phyloP scores from a whole-genome alignment of 2,888 invertebrate genomes.

The Pollenia amentaria region DNA sequence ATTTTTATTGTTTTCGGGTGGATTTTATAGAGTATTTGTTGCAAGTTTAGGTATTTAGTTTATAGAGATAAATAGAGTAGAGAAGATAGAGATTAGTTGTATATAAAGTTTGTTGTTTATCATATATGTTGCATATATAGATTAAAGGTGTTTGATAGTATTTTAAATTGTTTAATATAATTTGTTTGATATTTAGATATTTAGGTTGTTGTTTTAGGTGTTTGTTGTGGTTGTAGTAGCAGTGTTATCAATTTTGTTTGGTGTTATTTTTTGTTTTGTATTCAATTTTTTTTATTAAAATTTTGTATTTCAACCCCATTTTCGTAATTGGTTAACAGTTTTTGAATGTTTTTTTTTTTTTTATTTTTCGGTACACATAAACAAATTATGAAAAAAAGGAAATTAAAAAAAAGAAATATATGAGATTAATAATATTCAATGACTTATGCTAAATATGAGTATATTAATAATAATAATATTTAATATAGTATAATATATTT shows the following conservation, averaged over 20 bases:
- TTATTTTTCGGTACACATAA: slow-evolving; percentile 81
- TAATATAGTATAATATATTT: slow-evolving; percentile 44
- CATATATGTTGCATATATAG: slow-evolving; percentile 48
- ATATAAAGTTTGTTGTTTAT: slow-evolving; percentile 22
- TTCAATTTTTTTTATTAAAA: slow-evolving; percentile 69
- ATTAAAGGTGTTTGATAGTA: slow-evolving; percentile 38
- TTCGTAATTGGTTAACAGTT: slow-evolving; percentile 82
- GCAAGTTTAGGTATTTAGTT: slow-evolving; percentile 26
- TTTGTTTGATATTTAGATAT: slow-evolving; percentile 10
- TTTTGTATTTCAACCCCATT: slow-evolving; percentile 82
- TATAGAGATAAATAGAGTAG: slow-evolving; percentile 10
- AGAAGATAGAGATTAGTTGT: slow-evolving; percentile 18
- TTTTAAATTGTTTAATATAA: slow-evolving; percentile 24
- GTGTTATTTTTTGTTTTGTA: slow-evolving; percentile 60
- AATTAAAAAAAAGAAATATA: slow-evolving; percentile 82
- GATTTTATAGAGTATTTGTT: slow-evolving; percentile 28
- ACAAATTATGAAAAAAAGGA: slow-evolving; percentile 84
- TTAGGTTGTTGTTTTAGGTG: slow-evolving; percentile 25
- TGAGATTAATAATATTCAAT: slow-evolving; percentile 82
- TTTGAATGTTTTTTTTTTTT: slow-evolving; percentile 47
- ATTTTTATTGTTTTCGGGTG: slow-evolving; percentile 6
- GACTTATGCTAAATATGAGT: slow-evolving; percentile 64
- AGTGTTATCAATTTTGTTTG: slow-evolving; percentile 64
- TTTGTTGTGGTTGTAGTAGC: slow-evolving; percentile 42
- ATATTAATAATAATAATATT: slow-evolving; percentile 39